These are phyloP conservation scores for Cladorhizidae sp. DNA, from an alignment of 37 sponge, comb jelly and placozoan genomes.

Conservation along the genomic window DNA sequence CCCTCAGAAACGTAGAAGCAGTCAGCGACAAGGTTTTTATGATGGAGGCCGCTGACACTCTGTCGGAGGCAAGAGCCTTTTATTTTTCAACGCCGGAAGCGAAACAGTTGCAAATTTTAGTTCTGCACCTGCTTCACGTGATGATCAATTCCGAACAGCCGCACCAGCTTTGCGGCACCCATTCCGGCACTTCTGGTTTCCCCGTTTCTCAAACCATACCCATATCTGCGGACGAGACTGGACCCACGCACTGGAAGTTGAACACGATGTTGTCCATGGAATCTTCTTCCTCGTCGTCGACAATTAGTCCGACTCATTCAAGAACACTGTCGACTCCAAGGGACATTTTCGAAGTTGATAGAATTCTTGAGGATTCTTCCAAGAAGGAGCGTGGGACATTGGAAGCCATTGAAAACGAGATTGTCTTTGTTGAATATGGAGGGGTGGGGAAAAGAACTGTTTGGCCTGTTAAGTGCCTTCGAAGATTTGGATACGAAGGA, in stretches of 20 bases:
- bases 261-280: not conserved
- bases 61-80: slow-evolving; percentile 28
- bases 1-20: slow-evolving; percentile 42
- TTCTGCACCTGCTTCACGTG: not conserved
- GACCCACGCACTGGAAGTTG: not conserved
- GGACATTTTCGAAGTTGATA: slow-evolving; percentile 31
- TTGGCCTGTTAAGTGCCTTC: slow-evolving; percentile 73
- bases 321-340: not conserved
- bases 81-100: slow-evolving; percentile 47
- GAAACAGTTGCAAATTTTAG: slow-evolving; percentile 12
- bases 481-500: slow-evolving; percentile 72
- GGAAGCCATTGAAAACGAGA: slow-evolving; percentile 27
- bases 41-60: slow-evolving; percentile 55
- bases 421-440: slow-evolving; percentile 34
- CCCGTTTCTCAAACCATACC: not conserved
- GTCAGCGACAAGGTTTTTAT: slow-evolving; percentile 37
- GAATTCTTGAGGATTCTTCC: slow-evolving; percentile 23
- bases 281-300: not conserved
- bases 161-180: not conserved
- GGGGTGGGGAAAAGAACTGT: not conserved
- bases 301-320: not conserved
- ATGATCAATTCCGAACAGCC: not conserved
- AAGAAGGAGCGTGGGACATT: slow-evolving; percentile 25
- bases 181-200: not conserved
- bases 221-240: not conserved